Percentiles rank a stretch among this genome's conserved stretches.
These are phyloP conservation scores for Watsonalla cultraria DNA, from an alignment of 2,888 invertebrate species.

Conservation along the genomic window DNA sequence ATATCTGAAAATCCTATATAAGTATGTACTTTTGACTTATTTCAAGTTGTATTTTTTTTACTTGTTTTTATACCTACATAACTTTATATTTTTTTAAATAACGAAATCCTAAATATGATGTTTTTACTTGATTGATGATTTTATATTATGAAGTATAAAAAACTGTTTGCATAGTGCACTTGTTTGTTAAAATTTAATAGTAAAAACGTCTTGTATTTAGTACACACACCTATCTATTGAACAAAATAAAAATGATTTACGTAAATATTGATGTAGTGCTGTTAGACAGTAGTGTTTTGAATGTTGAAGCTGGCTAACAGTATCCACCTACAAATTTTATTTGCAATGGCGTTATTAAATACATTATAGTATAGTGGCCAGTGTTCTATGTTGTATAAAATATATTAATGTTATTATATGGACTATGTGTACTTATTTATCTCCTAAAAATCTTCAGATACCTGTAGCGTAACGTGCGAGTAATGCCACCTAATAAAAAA, in stretches of 20 bases:
- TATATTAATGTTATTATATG: slow-evolving; percentile 35
- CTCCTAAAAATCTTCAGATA: neutral
- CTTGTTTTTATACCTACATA: neutral
- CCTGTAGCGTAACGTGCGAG: neutral
- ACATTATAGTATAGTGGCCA: slow-evolving; percentile 14
- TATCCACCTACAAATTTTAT: slow-evolving; percentile 14
- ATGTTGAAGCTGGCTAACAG: slow-evolving; percentile 21
- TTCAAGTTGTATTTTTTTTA: neutral
- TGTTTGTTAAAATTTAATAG: slow-evolving; percentile 11
- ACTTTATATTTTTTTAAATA: neutral
- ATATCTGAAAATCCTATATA: neutral
- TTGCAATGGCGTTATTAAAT: slow-evolving; percentile 19
- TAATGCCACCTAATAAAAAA: too few relatives aligned
- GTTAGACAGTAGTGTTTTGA: slow-evolving; percentile 20
- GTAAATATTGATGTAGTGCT: slow-evolving; percentile 12
- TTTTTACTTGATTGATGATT: neutral
- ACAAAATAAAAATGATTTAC: neutral
- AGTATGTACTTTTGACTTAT: neutral
- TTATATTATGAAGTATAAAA: slow-evolving; percentile 4
- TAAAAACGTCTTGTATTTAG: neutral
- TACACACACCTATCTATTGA: neutral
- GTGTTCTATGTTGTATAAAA: slow-evolving; percentile 27
- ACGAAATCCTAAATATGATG: neutral
- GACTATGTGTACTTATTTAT: neutral
- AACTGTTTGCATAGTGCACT: slow-evolving; percentile 16